A percentile compares a stretch with the other conserved stretches of the same genome.
Conservation (phyloP, 2,113 vertebrate genomes). For the Theristicus caerulescens region DNA sequence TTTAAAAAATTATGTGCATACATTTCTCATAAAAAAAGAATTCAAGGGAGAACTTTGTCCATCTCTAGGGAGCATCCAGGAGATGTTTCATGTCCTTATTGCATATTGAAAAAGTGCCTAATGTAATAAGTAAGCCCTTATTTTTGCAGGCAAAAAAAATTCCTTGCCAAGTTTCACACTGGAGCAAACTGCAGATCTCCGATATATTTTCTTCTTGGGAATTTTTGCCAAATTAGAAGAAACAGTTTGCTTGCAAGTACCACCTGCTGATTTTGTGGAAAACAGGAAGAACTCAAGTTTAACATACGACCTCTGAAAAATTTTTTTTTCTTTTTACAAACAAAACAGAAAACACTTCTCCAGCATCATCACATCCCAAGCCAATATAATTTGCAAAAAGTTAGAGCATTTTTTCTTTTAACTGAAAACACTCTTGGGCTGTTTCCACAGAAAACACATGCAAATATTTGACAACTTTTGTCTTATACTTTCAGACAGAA, state of each 20-base stretch:
- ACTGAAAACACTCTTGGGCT: conserved; percentile 4
- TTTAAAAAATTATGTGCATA: not conserved
- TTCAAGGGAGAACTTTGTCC: not conserved
- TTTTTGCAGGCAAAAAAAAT: not conserved
- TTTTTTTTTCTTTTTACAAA: not conserved
- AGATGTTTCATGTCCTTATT: not conserved
- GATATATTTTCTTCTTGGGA: not conserved
- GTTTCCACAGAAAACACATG: conserved; percentile 20
- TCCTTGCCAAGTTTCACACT: conserved; percentile 45
- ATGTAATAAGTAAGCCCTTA: not conserved
- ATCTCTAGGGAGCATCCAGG: not conserved
- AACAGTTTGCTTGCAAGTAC: not conserved
- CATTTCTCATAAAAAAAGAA: not conserved
- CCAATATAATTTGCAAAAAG: not conserved
- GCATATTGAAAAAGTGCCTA: not conserved
- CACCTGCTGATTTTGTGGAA: conserved; percentile 27
- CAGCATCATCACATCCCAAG: not conserved
- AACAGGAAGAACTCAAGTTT: not conserved
- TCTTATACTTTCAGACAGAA: not conserved
- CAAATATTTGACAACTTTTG: not conserved
- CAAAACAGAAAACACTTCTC: not conserved
- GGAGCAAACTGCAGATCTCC: not conserved
- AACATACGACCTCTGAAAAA: not conserved
- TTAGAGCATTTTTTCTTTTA: not conserved
- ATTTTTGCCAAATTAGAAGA: conserved; percentile 17